Evolutionary conservation across 1,140 invertebrate species (phyloP), one percentile per base, ranked within the genome.

Genomic region (Bilobella aurantiaca): DNA sequence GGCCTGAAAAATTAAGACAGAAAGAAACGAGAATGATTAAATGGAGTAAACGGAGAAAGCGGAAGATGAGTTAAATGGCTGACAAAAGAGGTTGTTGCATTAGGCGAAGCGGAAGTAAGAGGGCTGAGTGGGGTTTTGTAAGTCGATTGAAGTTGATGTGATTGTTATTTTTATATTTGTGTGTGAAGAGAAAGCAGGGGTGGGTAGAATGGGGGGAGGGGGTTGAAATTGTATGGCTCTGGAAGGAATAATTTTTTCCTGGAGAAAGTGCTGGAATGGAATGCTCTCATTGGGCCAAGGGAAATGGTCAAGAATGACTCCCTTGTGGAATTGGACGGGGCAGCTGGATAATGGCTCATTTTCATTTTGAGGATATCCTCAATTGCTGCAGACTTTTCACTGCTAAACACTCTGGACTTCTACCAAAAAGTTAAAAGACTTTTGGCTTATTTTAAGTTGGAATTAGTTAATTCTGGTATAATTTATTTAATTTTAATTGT

Each of bases 231-330:
- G 34, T 18, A 42, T 42, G 8, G 34, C 34, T 42, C 18, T 8
- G 34, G 8, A 14, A 34, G 27, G 25, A 28, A 27, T 28, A 63
- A 63, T 49, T 21, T 12, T 28, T 47, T 47, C 59, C 31, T 64
- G 56, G 21, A 34, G 29, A 23, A 23, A 31, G 27, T 67, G 59
- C 31, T 49, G 31, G 61, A 72, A 67, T 67, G 67, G 62, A 69
- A 69, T 65, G 66, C 64, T 65, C 58, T 68, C 68, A 72, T 72
- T 72, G 71, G 65, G 14, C 63, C 62, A 58, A n/a, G 56, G 68
- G 66, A 72, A 72, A 72, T 68, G 68, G 68, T 67, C 65, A 68
- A 68, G 63, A 72, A 72, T 72, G 71, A 72, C 25, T 72, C 68
- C 66, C 68, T 25, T 25, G 68, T 58, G 71, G 62, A 65, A 69